Conservation (phyloP, 1,140 invertebrate genomes). For the Phymastichus coffea region DNA sequence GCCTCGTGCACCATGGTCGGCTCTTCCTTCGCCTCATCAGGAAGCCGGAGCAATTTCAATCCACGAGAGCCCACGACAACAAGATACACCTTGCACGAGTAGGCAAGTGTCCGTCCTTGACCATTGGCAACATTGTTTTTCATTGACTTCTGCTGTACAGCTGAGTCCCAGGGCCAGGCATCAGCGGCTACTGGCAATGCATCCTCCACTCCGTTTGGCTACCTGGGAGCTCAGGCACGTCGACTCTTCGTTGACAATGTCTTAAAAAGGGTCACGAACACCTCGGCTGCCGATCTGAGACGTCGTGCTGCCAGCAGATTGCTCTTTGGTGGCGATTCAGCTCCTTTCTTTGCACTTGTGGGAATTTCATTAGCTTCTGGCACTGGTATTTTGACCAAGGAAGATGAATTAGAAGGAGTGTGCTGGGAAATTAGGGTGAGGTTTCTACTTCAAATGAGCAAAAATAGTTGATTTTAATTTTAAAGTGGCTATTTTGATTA, state of each 20-base stretch:
- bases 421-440: constrained; percentile 76
- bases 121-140: constrained; percentile 10
- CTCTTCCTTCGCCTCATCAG: constrained; percentile 52
- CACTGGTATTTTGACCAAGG: constrained; percentile 72
- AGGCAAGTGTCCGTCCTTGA: too few species aligned
- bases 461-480: too few species aligned
- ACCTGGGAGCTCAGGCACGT: constrained; percentile 63
- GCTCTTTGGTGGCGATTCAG: constrained; percentile 70
- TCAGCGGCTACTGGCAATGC: constrained; percentile 37
- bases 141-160: constrained; percentile 29
- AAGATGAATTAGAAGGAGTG: constrained; percentile 76
- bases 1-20: constrained; percentile 62
- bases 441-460: constrained; percentile 16
- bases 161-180: constrained; percentile 48
- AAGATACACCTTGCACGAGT: constrained; percentile 60
- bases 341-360: constrained; percentile 73
- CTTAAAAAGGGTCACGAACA: constrained; percentile 67
- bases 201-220: constrained; percentile 50
- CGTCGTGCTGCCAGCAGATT: constrained; percentile 63
- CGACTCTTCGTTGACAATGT: constrained; percentile 70
- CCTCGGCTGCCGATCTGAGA: constrained; percentile 63
- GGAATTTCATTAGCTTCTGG: constrained; percentile 75
- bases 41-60: constrained; percentile 47
- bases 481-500: neutral
- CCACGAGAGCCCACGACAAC: constrained; percentile 34